Conservation (phyloP, 2,888 invertebrate species). For the Acanthoscelides obtectus region DNA sequence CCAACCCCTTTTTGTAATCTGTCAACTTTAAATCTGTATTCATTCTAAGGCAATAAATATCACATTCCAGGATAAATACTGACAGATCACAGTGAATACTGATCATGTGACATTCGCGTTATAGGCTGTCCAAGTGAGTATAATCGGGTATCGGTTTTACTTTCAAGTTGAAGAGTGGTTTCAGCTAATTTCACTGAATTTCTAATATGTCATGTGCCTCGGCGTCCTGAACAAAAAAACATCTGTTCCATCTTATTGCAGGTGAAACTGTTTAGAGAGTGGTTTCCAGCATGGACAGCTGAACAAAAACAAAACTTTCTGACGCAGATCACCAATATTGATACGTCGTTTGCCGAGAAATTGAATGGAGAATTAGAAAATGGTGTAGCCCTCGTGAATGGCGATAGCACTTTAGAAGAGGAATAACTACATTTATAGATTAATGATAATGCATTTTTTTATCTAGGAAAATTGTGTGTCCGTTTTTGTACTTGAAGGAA, state of each 20-base stretch:
- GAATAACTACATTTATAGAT: background rate
- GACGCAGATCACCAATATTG: constrained; percentile 65
- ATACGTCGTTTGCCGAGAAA: constrained; percentile 67
- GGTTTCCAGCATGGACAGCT: constrained; percentile 74
- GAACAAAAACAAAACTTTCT: constrained; percentile 68
- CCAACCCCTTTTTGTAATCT: too few relatives aligned
- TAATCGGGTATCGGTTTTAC: too few relatives aligned
- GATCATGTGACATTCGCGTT: too few relatives aligned
- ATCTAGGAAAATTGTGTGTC: background rate
- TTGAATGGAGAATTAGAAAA: constrained; percentile 54
- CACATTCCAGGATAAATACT: too few relatives aligned
- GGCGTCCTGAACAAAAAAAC: background rate
- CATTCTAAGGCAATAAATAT: too few relatives aligned
- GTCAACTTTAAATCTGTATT: too few relatives aligned
- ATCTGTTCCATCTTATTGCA: constrained; percentile 36
- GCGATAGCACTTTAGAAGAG: background rate
- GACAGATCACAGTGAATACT: too few relatives aligned
- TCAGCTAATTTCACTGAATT: too few relatives aligned
- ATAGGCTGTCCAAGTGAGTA: too few relatives aligned
- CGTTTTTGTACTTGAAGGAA: background rate
- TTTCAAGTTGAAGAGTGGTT: too few relatives aligned
- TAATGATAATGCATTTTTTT: background rate
- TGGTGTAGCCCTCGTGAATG: constrained; percentile 32
- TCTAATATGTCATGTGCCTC: too few relatives aligned
- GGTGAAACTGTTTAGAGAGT: constrained; percentile 79